These are phyloP conservation scores for Xenotilapia flavipinnis DNA, from an alignment of 2,113 vertebrate species.

Conservation along the genomic window DNA sequence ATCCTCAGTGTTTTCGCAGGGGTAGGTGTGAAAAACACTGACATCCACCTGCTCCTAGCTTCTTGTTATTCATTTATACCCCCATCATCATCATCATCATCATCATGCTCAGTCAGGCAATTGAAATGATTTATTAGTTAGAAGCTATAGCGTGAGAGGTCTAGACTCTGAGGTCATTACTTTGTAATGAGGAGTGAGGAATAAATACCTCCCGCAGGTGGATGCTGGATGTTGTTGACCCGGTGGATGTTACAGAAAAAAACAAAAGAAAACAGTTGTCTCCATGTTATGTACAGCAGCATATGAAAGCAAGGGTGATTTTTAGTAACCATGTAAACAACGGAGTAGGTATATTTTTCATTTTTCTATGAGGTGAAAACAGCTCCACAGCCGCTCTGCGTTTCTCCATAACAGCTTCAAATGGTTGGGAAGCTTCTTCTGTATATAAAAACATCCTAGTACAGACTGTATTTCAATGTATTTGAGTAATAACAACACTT, in stretches of 20 bases:
- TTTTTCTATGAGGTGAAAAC: not conserved
- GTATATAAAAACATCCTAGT: not conserved
- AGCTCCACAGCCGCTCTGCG: not conserved
- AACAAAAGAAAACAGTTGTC: not conserved
- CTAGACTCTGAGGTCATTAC: not conserved
- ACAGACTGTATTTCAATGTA: not conserved
- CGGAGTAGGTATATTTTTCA: not conserved
- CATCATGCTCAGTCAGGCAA: not conserved
- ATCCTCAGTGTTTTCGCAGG: not conserved
- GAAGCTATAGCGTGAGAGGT: not conserved
- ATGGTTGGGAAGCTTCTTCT: not conserved
- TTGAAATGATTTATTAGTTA: not conserved
- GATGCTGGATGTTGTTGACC: not conserved
- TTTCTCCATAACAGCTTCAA: fast-evolving
- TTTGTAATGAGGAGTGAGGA: not conserved
- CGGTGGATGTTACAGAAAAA: not conserved
- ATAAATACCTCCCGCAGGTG: not conserved
- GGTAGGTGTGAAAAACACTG: not conserved
- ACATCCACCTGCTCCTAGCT: not conserved
- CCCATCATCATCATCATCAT: not conserved
- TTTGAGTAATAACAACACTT: not conserved
- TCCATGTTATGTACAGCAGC: not conserved
- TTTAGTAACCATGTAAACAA: not conserved
- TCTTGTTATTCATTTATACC: not conserved
- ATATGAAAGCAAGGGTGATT: not conserved